Percentiles rank a stretch among this genome's conserved stretches.
These are phyloP conservation scores for Platorchestia sp. DNA, from an alignment of 1,140 invertebrate species.

Conservation along the genomic window DNA sequence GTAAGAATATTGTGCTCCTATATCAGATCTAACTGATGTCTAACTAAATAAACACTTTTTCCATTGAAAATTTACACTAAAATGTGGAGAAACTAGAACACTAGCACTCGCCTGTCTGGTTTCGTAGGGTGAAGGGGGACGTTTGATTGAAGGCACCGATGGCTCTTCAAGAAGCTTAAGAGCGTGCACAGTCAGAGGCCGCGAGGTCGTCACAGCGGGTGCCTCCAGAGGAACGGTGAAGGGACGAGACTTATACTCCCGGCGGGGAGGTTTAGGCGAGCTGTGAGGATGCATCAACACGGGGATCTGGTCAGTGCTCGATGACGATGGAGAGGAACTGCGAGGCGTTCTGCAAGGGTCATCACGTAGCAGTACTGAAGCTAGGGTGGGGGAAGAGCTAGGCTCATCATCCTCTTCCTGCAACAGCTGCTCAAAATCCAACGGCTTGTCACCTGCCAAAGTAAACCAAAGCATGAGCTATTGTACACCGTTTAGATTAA, in stretches of 20 bases:
- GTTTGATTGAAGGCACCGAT: slow-evolving; percentile 5
- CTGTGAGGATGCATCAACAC: background rate
- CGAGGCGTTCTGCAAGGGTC: background rate
- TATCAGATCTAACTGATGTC: background rate
- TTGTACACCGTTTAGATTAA: background rate
- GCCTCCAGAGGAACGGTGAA: background rate
- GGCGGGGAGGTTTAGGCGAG: background rate
- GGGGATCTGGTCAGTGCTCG: background rate
- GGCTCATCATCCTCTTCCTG: slow-evolving; percentile 4
- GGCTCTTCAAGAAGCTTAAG: background rate
- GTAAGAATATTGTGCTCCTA: background rate
- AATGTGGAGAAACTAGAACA: background rate
- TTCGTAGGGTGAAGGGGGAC: slow-evolving; percentile 10
- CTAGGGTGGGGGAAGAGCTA: background rate
- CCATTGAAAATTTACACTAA: background rate
- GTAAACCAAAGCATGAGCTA: background rate
- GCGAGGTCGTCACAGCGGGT: background rate
- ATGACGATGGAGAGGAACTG: background rate
- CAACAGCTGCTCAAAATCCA: slow-evolving; percentile 8
- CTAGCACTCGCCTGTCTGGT: slow-evolving; percentile 2
- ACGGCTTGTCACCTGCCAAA: background rate
- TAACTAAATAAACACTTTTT: background rate
- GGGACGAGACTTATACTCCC: background rate
- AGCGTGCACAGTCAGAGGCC: background rate
- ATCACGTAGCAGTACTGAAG: background rate